Base-by-base conservation (phyloP, 2,797 vertebrate genomes). In the Dermochelys coriacea region DNA sequence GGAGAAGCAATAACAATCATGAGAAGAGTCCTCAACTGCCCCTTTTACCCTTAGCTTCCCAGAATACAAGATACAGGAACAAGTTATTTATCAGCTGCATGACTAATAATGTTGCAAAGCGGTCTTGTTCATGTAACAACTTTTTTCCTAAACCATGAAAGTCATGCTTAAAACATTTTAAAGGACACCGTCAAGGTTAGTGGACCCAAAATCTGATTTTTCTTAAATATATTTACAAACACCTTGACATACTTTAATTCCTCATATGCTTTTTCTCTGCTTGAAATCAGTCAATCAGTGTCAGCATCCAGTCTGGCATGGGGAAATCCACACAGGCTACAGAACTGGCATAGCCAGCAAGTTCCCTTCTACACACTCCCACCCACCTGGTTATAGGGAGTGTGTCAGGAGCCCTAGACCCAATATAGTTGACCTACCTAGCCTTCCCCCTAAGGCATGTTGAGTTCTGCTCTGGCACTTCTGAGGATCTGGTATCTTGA, bases 341-440 rank as follows among this genome's bases (percentile, higher is more conserved):
- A 0, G 81, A 3, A 55, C 29, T 64, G 78, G 79, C 0, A 0
- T 68, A 37, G 64, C 34, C n/a, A 75, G 54, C 41, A 37, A 47
- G 54, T 54, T 41, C 37, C 61, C 23, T 12, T 49, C 37, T 84
- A 84, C 34, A 45, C 6, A 54, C 50, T 88, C n/a, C 31, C 0
- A 0, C 2, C 34, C 25, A 61, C 23, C 3, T 0, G 1, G 29
- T 45, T 80, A 51, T 29, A 88, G 12, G 29, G 41, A 78, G 1
- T 54, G 57, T 19, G 19, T 45, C 41, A 11, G 21, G 41, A 1
- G 41, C 41, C 45, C 74, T 47, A 14, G 8, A 90, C 29, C 41
- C 86, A 89, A 74, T 5, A 23, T 25, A 49, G 85, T 90, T 49
- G 25, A 85, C 14, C 2, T 59, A 45, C 34, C 25, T 79, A 94